Evolutionary conservation across 2,113 vertebrate genomes (phyloP).

Genomic region (Gambusia affinis): DNA sequence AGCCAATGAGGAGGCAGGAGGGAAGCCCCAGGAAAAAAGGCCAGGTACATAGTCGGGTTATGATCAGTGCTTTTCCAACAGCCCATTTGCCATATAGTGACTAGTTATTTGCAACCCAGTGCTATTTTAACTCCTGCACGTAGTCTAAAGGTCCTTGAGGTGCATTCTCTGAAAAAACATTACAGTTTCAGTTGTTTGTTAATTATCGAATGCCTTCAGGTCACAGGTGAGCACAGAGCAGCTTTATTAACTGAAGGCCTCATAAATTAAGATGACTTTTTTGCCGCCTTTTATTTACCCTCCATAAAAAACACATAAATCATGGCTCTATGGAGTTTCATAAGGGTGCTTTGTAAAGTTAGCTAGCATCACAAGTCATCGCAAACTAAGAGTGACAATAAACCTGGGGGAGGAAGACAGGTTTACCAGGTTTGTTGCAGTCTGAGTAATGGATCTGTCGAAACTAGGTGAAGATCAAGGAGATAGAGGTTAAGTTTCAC

Average conservation of each 20-base stretch:
- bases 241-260: constrained; percentile 10
- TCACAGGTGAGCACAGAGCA: background rate
- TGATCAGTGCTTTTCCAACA: background rate
- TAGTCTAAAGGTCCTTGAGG: background rate
- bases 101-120: background rate
- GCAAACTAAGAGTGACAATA: constrained; percentile 22
- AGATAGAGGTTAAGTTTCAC: constrained; percentile 55
- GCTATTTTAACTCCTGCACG: background rate
- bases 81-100: background rate
- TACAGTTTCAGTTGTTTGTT: constrained; percentile 31
- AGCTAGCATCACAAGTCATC: constrained; percentile 45
- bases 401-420: constrained; percentile 38
- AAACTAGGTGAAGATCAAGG: constrained; percentile 53
- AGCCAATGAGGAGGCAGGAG: constrained; percentile 76
- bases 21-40: constrained; percentile 82
- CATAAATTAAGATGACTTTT: constrained; percentile 33
- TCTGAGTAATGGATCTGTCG: constrained; percentile 54
- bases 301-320: constrained; percentile 30
- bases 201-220: constrained; percentile 27
- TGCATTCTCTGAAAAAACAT: constrained; percentile 15
- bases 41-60: constrained; percentile 77
- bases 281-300: constrained; percentile 20
- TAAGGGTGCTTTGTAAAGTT: constrained; percentile 15
- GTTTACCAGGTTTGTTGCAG: constrained; percentile 54
- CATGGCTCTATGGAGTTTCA: constrained; percentile 38